Base-by-base conservation (phyloP, 2,113 vertebrate genomes). In the Raja brachyura region DNA sequence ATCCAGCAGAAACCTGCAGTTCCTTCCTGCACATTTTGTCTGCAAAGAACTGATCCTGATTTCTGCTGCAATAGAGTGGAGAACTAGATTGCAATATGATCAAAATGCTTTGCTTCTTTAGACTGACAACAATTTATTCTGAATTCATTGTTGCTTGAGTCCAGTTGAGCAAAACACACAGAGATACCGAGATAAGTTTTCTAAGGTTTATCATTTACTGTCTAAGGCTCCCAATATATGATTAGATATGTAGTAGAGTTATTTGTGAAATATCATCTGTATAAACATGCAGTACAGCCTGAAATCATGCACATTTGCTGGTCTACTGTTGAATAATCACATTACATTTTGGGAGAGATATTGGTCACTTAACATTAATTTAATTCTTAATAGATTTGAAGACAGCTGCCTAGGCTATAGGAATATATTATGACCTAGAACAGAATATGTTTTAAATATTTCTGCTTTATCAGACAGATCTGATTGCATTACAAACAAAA, bases 291-390 rank as follows among this genome's bases (percentile, higher is more conserved):
- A 10, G 14, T 9, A 61, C 9, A 61, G 25, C 10, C 54, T 85
- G 81, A 11, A 85, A 61, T 85, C 22, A 13, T n/a, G 10, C 11
- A 59, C 81, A 59, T 59, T 85, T 10, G 25, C 20, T 85, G n/a
- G 54, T 61, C 56, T 25, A 10, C 5, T 11, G 5, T 61, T 59
- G 56, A 86, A 86, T 54, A 25, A 22, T 83, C 25, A 13, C 10
- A 11, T 13, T 11, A 59, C 5, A 81, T 1, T 54, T 81, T 54
- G 16, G 22, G 39, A 1, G 39, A 54, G 48, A 20, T 11, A 61
- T 86, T n/a, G 56, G n/a, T n/a, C 28, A 86, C 28, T 61, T n/a
- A 61, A 61, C 14, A 61, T 86, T 86, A 86, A 61, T 86, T 86
- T 59, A n/a, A 54, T 56, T 59, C 81, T 59, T 5, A 5, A 59